phyloP scores from a whole-genome alignment of 1,140 invertebrate genomes.

The Lordiphosa stackelbergi region DNA sequence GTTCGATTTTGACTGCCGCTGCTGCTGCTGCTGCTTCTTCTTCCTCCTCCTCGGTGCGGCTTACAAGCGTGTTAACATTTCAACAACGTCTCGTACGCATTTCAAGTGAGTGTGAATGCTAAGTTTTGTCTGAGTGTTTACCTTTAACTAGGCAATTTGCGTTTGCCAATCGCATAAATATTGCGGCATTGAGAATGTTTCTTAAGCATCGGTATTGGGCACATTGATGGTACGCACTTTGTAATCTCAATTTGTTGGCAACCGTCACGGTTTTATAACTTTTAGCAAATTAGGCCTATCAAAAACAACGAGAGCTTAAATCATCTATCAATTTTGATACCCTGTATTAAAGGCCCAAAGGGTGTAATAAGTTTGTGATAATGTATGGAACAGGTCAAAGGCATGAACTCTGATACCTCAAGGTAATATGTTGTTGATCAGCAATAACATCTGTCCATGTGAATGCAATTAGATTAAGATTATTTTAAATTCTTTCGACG shows the following conservation, averaged over 20 bases:
- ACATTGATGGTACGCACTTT: conserved; percentile 1
- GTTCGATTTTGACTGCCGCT: conserved; percentile 33
- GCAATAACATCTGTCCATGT: no score
- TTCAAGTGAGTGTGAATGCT: conserved; percentile 34
- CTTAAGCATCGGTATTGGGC: conserved; percentile 10
- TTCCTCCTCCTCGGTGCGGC: conserved; percentile 22
- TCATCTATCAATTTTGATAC: no score
- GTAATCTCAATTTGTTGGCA: conserved; percentile 6
- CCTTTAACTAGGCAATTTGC: conserved; percentile 35
- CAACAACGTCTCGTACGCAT: conserved; percentile 23
- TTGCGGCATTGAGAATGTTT: conserved; percentile 42
- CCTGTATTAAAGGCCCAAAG: no score
- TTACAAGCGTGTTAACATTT: conserved; percentile 62
- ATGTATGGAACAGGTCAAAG: no score
- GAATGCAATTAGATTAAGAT: no score
- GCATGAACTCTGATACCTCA: no score
- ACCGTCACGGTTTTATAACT: conserved; percentile 53
- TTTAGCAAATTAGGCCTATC: conserved; percentile 30
- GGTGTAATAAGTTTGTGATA: no score
- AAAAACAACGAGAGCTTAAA: conserved; percentile 11
- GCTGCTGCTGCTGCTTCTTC: conserved; percentile 23
- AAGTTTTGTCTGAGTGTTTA: conserved; percentile 18
- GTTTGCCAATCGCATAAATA: conserved; percentile 27
- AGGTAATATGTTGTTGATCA: no score
- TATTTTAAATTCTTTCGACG: no score